A percentile compares a stretch with the other conserved stretches of the same genome.
Conservation (phyloP, 2,888 invertebrate species). For the Caenorhabditis plicata region DNA sequence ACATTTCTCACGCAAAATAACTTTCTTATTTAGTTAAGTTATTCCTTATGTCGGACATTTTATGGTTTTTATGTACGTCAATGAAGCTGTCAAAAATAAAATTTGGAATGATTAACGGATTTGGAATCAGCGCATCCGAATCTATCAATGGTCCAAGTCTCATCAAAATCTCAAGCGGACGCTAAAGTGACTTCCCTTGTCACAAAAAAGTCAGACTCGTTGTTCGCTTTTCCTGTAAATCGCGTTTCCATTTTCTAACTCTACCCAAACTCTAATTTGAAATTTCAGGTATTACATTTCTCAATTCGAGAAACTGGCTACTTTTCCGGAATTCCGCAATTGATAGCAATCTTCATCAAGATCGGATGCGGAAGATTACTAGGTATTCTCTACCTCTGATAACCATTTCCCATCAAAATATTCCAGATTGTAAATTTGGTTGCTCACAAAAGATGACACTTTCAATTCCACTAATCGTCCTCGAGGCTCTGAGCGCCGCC, state of each 20-base stretch:
- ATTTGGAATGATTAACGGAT: too few species aligned
- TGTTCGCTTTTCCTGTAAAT: not conserved
- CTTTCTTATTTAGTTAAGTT: too few species aligned
- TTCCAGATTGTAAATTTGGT: conserved; percentile 31
- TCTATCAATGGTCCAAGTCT: too few species aligned
- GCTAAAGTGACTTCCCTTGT: too few species aligned
- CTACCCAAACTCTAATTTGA: not conserved
- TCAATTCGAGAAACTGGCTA: conserved; percentile 41
- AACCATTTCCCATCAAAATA: not conserved
- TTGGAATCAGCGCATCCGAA: too few species aligned
- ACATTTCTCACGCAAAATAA: too few species aligned
- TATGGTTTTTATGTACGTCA: too few species aligned
- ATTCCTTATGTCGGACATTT: too few species aligned
- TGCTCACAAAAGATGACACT: conserved; percentile 27
- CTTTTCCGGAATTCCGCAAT: conserved; percentile 41
- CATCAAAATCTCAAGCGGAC: too few species aligned
- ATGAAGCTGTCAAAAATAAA: too few species aligned
- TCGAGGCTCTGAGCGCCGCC: conserved; percentile 29
- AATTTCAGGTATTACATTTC: conserved; percentile 29
- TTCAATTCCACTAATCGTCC: conserved; percentile 25
- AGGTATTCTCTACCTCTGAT: conserved; percentile 4
- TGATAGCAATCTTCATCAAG: conserved; percentile 38
- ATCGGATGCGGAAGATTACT: conserved; percentile 32
- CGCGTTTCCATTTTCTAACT: not conserved
- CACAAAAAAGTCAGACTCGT: too few species aligned